These are phyloP conservation scores for Apamea anceps DNA, from an alignment of 2,888 invertebrate genomes.

Conservation along the genomic window DNA sequence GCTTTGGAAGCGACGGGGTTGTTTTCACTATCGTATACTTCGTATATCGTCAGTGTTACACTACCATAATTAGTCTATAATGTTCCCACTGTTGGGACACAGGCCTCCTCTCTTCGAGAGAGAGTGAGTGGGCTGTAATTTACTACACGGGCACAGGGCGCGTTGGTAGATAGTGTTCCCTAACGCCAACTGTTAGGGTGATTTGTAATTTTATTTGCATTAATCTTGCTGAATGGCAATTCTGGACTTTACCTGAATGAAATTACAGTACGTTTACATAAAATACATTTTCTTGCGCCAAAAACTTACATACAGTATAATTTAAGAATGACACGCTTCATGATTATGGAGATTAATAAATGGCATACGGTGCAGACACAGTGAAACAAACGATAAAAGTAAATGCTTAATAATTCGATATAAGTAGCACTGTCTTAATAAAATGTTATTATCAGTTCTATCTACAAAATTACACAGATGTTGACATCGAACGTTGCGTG, in stretches of 20 bases:
- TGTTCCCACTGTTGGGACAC: background rate
- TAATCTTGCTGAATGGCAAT: background rate
- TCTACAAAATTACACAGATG: conserved; percentile 21
- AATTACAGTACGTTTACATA: background rate
- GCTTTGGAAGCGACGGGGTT: background rate
- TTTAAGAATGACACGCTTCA: background rate
- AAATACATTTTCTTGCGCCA: background rate
- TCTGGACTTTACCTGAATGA: background rate
- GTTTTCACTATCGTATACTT: background rate
- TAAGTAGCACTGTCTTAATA: background rate
- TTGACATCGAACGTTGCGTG: conserved; percentile 31
- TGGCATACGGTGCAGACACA: background rate
- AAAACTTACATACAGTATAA: background rate
- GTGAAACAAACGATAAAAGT: background rate
- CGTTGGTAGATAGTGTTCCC: no score
- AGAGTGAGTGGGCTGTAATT: background rate
- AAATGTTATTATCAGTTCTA: background rate
- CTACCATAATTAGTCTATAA: background rate
- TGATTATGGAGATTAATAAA: conserved; percentile 21
- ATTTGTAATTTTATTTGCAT: background rate
- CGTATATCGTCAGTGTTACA: background rate
- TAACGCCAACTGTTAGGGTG: no score
- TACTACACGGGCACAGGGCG: background rate
- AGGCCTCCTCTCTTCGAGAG: background rate
- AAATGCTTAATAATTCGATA: background rate